Evolutionary conservation across 2,888 invertebrate species (phyloP), one percentile per base, ranked within the genome.

Genomic region (Parascotia fuliginaria): DNA sequence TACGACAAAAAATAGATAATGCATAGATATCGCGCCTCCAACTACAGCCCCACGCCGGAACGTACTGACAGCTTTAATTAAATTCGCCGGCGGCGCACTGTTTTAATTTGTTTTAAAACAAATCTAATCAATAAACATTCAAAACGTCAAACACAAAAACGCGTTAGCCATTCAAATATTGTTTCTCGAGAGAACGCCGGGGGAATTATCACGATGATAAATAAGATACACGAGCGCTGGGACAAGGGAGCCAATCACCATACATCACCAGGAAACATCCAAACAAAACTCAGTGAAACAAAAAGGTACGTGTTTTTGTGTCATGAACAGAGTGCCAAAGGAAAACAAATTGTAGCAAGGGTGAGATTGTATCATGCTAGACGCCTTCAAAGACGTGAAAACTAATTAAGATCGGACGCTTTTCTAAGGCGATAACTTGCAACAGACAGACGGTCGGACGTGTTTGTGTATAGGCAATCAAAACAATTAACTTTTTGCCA

Each of bases 401-500:
- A 90, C 89, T 92, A 92, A 92, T 92, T 92, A 92, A 91, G 92
- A 92, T 92, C 90, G 85, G 83, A 77, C 79, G 88, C 85, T 91
- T 90, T 90, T 87, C 91, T 88, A 85, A 77, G 81, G 82, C 88
- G 92, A 92, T 92, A 92, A 89, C 84, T 89, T 77, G 80, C 77
- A 70, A 65, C 79, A 79, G 86, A 85, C 86, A 79, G 85, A 83
- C 82, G 80, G 73, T 74, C 81, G 79, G 83, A 81, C 84, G 80
- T 85, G 83, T 87, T 85, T 86, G 83, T 88, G 83, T 88, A 87
- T 86, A 87, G 84, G 87, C 89, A 85, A 87, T 89, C 89, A 87
- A 92, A 92, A 91, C 91, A 91, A 91, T 90, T 89, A 89, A 89
- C 85, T 90, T 91, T 89, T 89, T 89, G 86, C 83, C 75, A 73